A percentile compares a stretch with the other conserved stretches of the same genome.
Conservation (phyloP, 2,113 vertebrate genomes). For the Pitta sordida region DNA sequence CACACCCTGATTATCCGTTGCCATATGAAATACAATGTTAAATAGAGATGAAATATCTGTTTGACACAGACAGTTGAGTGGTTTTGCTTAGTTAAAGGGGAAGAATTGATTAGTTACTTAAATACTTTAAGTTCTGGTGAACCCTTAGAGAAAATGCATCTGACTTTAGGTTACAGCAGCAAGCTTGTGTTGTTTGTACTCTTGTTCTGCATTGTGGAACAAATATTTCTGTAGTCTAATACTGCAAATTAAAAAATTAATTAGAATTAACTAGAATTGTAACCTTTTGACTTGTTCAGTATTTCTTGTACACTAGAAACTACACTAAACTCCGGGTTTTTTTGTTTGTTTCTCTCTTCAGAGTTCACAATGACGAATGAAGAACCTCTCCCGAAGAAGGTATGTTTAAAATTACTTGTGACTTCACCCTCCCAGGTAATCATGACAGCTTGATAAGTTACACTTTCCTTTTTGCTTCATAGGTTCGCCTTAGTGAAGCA, state of each 20-base stretch:
- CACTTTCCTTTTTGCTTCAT: background rate
- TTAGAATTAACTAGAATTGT: background rate
- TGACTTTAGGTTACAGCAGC: background rate
- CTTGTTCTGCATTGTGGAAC: background rate
- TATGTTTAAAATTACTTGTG: slow-evolving; percentile 61
- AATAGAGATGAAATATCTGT: background rate
- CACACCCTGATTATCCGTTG: background rate
- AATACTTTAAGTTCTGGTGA: background rate
- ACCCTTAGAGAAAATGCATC: background rate
- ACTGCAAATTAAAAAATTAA: background rate
- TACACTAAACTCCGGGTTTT: background rate
- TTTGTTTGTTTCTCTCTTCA: slow-evolving; percentile 24
- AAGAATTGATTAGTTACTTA: background rate
- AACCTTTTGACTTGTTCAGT: background rate
- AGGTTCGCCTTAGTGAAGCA: slow-evolving; percentile 98
- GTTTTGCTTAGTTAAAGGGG: background rate
- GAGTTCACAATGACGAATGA: slow-evolving; percentile 96
- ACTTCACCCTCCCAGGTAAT: background rate
- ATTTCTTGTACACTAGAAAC: background rate
- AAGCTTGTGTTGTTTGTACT: background rate
- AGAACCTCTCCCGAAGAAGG: slow-evolving; percentile 98
- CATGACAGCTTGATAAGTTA: background rate
- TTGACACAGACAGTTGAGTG: background rate
- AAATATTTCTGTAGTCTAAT: background rate
- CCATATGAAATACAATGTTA: accelerated